Evolutionary conservation across 2,888 invertebrate genomes (phyloP), one percentile per base, ranked within the genome.

Genomic region (Oscheius sp.): DNA sequence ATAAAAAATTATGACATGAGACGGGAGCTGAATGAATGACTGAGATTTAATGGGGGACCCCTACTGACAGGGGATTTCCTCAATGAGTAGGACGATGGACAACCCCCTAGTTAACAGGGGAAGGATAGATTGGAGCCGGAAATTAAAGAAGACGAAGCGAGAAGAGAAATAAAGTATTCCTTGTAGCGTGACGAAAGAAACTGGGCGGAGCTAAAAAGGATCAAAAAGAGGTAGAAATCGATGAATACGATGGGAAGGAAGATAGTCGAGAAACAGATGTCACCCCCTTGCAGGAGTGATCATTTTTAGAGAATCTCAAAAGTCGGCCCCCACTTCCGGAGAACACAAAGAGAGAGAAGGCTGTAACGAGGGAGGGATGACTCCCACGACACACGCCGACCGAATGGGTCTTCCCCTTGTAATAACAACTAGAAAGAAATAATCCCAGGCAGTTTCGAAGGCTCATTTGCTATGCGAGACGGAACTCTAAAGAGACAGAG

Each of bases 171-270:
- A 22, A 26, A 50, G 30, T 26, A 26, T 26, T 54, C 54, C 54
- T 33, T 33, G 33, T 54, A 33, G 54, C 33, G 54, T 54, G 54
- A 32, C 14, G 20, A 14, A 51, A 51, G 28, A 28, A 20, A 51
- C 28, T 51, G 38, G 57, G 57, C 57, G 57, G 57, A 22, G 20
- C 41, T 17, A 24, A 54, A 54, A 36, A 36, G 36, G 57, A 57
- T 57, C 57, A 59, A 59, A 59, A 59, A 59, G 59, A 59, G 59
- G 17, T 30, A 20, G 26, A 26, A 59, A 59, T 59, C 44, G 44
- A 44, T 33, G 26, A 26, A 59, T 44, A 44, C 44, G 44, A 44
- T 59, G 38, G 44, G 44, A 26, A 22, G 28, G n/a, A 30, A n/a
- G 24, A 2, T 24, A 44, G 30, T 59, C 44, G 56, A 41, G 30